Evolutionary conservation across 1,140 invertebrate species (phyloP).

Genomic region (Drosophila bocki): DNA sequence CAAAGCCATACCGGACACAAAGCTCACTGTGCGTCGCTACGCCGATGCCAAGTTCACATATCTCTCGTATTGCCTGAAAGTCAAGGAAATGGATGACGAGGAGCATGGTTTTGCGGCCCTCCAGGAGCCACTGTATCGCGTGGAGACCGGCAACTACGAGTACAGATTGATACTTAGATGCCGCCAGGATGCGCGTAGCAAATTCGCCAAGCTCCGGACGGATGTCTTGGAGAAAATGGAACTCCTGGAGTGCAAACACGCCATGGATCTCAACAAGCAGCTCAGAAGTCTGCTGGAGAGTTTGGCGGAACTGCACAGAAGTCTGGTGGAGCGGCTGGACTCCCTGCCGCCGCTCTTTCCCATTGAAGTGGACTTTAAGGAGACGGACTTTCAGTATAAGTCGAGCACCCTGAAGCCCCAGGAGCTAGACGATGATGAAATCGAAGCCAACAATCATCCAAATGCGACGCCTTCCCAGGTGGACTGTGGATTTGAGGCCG

Average conservation of each 20-base stretch:
- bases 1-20: conserved; percentile 99
- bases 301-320: conserved; percentile 91
- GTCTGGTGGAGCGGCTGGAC: conserved; percentile 89
- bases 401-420: conserved; percentile 87
- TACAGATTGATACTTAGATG: conserved; percentile 97
- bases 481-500: conserved; percentile 72
- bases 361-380: conserved; percentile 97
- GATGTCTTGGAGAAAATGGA: conserved; percentile 99
- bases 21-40: conserved; percentile 98
- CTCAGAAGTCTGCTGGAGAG: conserved; percentile 92
- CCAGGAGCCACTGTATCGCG: conserved; percentile 98
- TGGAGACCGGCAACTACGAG: conserved; percentile 99
- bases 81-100: conserved; percentile 99
- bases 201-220: conserved; percentile 96
- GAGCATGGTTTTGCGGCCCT: conserved; percentile 96
- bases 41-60: conserved; percentile 99
- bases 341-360: conserved; percentile 93
- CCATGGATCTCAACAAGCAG: conserved; percentile 96
- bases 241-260: conserved; percentile 98
- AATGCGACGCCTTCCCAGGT: conserved; percentile 39
- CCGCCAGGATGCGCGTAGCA: conserved; percentile 95
- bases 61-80: conserved; percentile 98
- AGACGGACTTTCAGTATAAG: conserved; percentile 96
- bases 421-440: conserved; percentile 85
- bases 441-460: conserved; percentile 71